These are phyloP conservation scores for Agapornis roseicollis DNA, from an alignment of 2,113 vertebrate genomes.

Conservation along the genomic window DNA sequence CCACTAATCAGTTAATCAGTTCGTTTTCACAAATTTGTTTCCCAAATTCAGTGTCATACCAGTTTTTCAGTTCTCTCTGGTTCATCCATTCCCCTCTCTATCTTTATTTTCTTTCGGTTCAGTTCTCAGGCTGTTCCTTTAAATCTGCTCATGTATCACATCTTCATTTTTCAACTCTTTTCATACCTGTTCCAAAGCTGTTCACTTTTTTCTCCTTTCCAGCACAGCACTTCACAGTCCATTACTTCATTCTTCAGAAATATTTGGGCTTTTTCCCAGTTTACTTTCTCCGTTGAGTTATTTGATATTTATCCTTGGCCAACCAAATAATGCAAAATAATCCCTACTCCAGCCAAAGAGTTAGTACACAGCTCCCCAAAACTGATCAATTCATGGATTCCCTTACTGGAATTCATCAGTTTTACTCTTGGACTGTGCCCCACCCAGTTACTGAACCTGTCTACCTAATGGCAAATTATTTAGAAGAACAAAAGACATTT, in stretches of 20 bases:
- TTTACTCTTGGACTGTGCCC: background rate
- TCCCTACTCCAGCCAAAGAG: background rate
- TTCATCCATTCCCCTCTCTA: background rate
- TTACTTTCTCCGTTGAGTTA: conserved; percentile 6
- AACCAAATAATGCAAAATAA: conserved; percentile 40
- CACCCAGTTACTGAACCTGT: background rate
- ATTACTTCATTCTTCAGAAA: conserved; percentile 7
- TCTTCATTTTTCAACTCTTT: background rate
- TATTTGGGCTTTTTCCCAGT: conserved; percentile 17
- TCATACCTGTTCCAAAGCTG: background rate
- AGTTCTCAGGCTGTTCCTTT: background rate
- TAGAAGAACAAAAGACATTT: background rate
- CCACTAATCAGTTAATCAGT: background rate
- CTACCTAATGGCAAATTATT: background rate
- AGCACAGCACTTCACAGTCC: background rate
- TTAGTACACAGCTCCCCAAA: background rate
- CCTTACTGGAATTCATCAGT: background rate
- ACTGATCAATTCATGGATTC: conserved; percentile 7
- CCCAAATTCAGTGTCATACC: background rate
- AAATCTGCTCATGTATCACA: background rate
- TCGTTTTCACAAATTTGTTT: background rate
- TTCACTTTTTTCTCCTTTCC: background rate
- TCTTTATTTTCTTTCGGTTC: background rate
- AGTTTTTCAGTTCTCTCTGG: background rate
- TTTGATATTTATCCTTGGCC: conserved; percentile 27